Base-by-base conservation (phyloP, 2,888 invertebrate genomes). In the Aromia moschata region DNA sequence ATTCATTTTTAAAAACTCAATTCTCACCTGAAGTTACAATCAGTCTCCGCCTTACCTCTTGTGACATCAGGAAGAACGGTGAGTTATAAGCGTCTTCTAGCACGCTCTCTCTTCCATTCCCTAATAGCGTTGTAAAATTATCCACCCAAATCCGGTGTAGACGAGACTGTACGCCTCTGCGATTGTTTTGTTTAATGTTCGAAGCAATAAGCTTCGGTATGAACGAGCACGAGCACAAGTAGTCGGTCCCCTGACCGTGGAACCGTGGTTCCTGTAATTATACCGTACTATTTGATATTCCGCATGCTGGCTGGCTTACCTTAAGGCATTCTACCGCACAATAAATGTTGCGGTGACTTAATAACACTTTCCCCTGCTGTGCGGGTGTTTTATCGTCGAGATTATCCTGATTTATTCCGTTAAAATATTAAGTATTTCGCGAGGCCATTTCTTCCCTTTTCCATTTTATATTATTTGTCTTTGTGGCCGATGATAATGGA, bases 251-350 rank as follows among this genome's bases (percentile, higher is more conserved):
- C 53, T 51, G 46, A 40, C 52, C 47, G 55, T 41, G 58, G 52
- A 36, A 44, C 59, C 63, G 63, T 64, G 58, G 58, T 60, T 64
- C 63, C 63, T 60, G 63, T 58, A 64, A 64, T 64, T 64, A 64
- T 16, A 54, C 17, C 44, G 43, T 52, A 49, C 49, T 49, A 49
- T 49, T 62, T 56, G 56, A 41, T 49, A 59, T 59, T 56, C 56
- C 49, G 56, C 59, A 41, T 49, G 51, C 20, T 52, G 41, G 51
- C 52, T 46, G 45, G 25, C 53, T 60, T 47, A 56, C 56, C 60
- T 60, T 36, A 56, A 56, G 51, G 56, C 20, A 51, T 52, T 54
- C 54, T 38, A 44, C 41, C 49, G 18, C 49, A 9, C 17, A 38
- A 38, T 49, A 49, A 30, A 15, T 31, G 30, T 33, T 33, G 12